phyloP scores from a whole-genome alignment of 2,888 invertebrate genomes.

The Nycteola revayana region DNA sequence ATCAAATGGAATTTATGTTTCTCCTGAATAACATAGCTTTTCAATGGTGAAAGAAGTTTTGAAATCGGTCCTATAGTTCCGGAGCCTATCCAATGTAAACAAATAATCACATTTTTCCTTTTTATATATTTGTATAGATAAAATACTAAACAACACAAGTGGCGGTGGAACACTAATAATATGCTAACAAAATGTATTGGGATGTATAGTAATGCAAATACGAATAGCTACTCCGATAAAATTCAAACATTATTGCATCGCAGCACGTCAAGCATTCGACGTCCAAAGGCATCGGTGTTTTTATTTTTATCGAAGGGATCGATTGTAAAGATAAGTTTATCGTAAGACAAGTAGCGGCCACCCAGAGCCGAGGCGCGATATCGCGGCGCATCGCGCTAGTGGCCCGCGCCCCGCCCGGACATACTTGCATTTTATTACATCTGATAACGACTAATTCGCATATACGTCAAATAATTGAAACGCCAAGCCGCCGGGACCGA shows the following conservation, averaged over 20 bases:
- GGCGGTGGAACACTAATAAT: slow-evolving; percentile 65
- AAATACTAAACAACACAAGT: no score
- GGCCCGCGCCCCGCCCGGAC: slow-evolving; percentile 43
- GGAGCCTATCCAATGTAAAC: no score
- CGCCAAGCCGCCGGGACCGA: slow-evolving; percentile 36
- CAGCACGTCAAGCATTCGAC: slow-evolving; percentile 70
- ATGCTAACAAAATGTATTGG: slow-evolving; percentile 69
- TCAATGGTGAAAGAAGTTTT: no score
- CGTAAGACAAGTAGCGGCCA: slow-evolving; percentile 82
- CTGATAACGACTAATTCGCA: slow-evolving; percentile 75
- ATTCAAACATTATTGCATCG: slow-evolving; percentile 70
- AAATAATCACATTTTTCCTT: no score
- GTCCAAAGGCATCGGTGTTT: slow-evolving; percentile 59
- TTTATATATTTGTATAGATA: no score
- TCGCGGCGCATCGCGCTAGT: slow-evolving; percentile 41
- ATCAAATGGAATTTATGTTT: no score
- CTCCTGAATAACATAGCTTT: no score
- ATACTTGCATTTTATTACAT: slow-evolving; percentile 75
- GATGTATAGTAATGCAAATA: slow-evolving; percentile 74
- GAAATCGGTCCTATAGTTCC: no score
- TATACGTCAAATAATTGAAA: slow-evolving; percentile 74
- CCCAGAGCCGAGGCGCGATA: slow-evolving; percentile 51
- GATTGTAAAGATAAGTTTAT: slow-evolving; percentile 79
- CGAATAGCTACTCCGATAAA: slow-evolving; percentile 68
- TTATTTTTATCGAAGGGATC: slow-evolving; percentile 78